Evolutionary conservation across 2,797 vertebrate species (phyloP), one percentile per base, ranked within the genome.

Genomic region (Chelmon rostratus): DNA sequence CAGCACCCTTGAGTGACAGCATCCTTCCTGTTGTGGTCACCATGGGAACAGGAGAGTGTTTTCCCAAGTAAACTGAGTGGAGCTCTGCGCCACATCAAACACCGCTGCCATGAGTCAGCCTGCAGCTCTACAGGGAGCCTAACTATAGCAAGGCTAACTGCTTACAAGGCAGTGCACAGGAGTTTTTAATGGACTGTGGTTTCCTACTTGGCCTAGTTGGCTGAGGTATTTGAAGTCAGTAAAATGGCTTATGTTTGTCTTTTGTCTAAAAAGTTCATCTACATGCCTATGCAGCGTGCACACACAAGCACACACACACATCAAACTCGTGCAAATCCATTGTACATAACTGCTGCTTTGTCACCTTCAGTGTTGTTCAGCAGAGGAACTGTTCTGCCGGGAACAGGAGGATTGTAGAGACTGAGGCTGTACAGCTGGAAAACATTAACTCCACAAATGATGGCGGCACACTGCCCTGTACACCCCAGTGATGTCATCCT

Each of bases 41-140:
- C 89, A 93, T 95, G 88, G 93, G 61, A 92, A 94, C 93, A 68
- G 47, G 54, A 67, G 85, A 82, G 72, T 91, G 87, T 94, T 93
- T 93, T 91, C 89, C 86, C 86, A 72, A 87, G 90, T 90, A 93
- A 92, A 92, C 85, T 68, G 75, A 67, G 70, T 70, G 61, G 73
- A 84, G 85, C 67, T 73, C 67, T 73, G 85, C 64, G 71, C 92
- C 93, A 93, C 93, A 93, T 94, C 90, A 94, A 92, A 91, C 83
- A 12, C 40, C 9, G 53, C 85, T 75, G 86, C 88, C 83, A 72
- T 93, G 92, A 94, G 86, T 93, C 92, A 91, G 90, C 83, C 90
- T 87, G 33, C 81, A 70, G 86, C 91, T 76, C 92, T 64, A 79
- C 89, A 73, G 90, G 92, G 90, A 93, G 56, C 83, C 88, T 79